phyloP scores from a whole-genome alignment of 2,888 invertebrate genomes.

The Heliconius hortense region DNA sequence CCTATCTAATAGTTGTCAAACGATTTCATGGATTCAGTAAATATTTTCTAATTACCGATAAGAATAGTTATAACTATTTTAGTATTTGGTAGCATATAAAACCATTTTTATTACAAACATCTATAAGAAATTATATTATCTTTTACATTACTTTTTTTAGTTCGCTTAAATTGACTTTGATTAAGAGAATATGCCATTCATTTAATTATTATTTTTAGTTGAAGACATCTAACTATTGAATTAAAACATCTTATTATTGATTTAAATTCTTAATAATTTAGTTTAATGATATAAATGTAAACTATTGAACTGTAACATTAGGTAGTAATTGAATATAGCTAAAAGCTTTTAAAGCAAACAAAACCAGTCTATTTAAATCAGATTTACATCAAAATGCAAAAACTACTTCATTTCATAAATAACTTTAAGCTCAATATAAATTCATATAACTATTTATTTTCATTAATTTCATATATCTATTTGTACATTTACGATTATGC shows the following conservation, averaged over 20 bases:
- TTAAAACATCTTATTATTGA: background rate
- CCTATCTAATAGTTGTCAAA: too few relatives aligned
- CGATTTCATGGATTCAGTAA: background rate
- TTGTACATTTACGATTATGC: background rate
- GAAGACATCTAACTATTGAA: background rate
- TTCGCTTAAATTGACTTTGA: slow-evolving; percentile 18
- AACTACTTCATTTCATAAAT: too few relatives aligned
- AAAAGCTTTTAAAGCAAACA: background rate
- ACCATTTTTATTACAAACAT: slow-evolving; percentile 1
- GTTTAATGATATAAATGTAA: background rate
- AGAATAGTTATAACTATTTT: background rate
- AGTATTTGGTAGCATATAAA: background rate
- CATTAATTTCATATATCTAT: background rate
- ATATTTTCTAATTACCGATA: background rate
- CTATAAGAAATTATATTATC: background rate
- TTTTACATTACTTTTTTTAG: background rate
- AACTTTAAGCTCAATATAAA: slow-evolving; percentile 6
- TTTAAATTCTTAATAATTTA: background rate
- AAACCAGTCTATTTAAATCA: background rate
- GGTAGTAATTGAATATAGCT: background rate
- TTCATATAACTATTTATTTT: too few relatives aligned
- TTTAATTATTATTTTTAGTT: background rate
- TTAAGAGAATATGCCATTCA: background rate
- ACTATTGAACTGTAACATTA: slow-evolving; percentile 9
- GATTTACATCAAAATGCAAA: background rate